These are phyloP conservation scores for Sweltsa coloradensis DNA, from an alignment of 1,140 invertebrate species.

Conservation along the genomic window DNA sequence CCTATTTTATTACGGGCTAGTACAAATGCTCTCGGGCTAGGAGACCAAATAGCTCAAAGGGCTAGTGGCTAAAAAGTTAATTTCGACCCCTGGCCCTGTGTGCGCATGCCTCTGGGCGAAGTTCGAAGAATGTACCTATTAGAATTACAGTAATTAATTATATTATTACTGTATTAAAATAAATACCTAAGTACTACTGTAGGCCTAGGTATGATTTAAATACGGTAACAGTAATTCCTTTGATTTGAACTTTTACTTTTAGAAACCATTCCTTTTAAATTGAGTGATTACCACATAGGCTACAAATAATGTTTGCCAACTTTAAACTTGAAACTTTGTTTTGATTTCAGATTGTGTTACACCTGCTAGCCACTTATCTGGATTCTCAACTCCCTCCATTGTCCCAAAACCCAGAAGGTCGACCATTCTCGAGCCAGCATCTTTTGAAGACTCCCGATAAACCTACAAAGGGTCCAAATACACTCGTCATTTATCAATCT, in stretches of 20 bases:
- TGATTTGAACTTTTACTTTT: too few relatives aligned
- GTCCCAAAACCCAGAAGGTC: constrained; percentile 57
- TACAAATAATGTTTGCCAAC: not conserved
- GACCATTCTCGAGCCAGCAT: constrained; percentile 57
- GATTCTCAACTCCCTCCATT: constrained; percentile 66
- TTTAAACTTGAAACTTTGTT: constrained; percentile 8
- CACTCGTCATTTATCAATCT: constrained; percentile 40
- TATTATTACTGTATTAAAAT: constrained; percentile 7
- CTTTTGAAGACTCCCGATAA: constrained; percentile 44
- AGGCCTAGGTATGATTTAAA: too few relatives aligned
- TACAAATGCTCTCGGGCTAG: too few relatives aligned
- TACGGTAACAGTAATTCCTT: too few relatives aligned
- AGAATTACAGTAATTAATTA: constrained; percentile 4
- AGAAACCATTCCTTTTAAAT: too few relatives aligned
- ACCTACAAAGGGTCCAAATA: constrained; percentile 27
- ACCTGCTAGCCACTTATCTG: constrained; percentile 66
- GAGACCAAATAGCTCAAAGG: too few relatives aligned
- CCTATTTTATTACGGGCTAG: too few relatives aligned
- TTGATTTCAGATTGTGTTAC: constrained; percentile 59
- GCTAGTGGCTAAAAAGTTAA: too few relatives aligned
- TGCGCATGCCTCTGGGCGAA: too few relatives aligned
- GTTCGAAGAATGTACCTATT: constrained; percentile 10
- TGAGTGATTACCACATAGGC: too few relatives aligned
- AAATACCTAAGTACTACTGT: not conserved
- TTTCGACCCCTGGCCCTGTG: too few relatives aligned